Conservation (phyloP, 2,113 vertebrate genomes). For the Dolichallabes microphthalmus region DNA sequence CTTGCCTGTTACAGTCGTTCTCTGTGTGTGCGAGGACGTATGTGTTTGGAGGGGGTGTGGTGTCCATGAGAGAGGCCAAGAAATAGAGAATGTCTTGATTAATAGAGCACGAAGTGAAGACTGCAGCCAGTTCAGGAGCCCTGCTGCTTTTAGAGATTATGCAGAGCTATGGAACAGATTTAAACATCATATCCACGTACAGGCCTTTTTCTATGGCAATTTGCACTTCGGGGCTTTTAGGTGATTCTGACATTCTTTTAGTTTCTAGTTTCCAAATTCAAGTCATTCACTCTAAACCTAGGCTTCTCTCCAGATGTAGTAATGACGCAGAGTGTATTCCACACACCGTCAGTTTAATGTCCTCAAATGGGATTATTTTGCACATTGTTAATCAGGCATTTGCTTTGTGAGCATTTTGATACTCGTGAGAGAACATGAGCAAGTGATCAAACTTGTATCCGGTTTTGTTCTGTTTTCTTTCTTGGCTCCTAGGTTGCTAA, state of each 20-base stretch:
- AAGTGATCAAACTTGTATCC: not conserved
- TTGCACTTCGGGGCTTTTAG: not conserved
- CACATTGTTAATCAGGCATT: not conserved
- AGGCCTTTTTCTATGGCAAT: not conserved
- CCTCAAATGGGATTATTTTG: not conserved
- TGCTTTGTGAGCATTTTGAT: not conserved
- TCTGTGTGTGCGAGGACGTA: constrained; percentile 10
- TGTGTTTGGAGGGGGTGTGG: not conserved
- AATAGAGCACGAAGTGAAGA: not conserved
- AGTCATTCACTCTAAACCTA: not conserved
- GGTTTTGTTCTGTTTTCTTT: too few relatives aligned
- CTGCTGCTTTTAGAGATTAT: not conserved
- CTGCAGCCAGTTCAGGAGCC: not conserved
- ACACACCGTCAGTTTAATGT: not conserved
- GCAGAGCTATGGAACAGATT: not conserved
- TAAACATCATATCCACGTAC: not conserved
- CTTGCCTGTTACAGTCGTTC: constrained; percentile 5
- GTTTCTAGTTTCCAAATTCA: not conserved
- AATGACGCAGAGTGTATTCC: not conserved
- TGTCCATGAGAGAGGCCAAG: constrained; percentile 10
- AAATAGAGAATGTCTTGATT: constrained; percentile 10
- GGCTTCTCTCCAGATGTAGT: constrained; percentile 1
- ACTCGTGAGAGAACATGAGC: not conserved
- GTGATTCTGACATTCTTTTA: constrained; percentile 2
- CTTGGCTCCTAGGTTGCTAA: too few relatives aligned